Percentiles rank a stretch among this genome's conserved stretches.
Evolutionary conservation across 2,888 invertebrate species (phyloP).

Genomic region (Amphimallon solstitiale): DNA sequence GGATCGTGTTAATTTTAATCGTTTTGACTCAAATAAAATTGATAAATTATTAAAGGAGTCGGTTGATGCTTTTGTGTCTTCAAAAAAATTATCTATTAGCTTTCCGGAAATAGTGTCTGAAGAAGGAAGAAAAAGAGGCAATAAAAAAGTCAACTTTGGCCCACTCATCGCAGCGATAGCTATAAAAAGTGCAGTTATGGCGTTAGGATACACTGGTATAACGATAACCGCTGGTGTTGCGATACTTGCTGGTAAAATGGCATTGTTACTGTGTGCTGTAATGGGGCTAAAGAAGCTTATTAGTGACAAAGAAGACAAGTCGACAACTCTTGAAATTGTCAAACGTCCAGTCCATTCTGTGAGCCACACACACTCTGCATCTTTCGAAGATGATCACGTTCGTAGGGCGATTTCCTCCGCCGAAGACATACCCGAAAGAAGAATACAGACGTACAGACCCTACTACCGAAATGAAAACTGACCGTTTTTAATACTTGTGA

Average conservation of each 20-base stretch:
- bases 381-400: constrained; percentile 61
- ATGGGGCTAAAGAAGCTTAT: constrained; percentile 84
- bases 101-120: constrained; percentile 55
- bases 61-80: constrained; percentile 69
- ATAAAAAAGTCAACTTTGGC: constrained; percentile 74
- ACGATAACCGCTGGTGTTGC: constrained; percentile 84
- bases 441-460: constrained; percentile 17
- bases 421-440: constrained; percentile 32
- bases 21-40: constrained; percentile 69
- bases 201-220: constrained; percentile 79
- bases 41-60: constrained; percentile 70
- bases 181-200: constrained; percentile 77
- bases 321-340: constrained; percentile 86
- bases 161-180: constrained; percentile 76
- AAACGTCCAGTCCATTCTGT: constrained; percentile 86
- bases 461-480: background rate
- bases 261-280: constrained; percentile 80
- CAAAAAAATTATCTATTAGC: constrained; percentile 64
- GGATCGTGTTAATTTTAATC: constrained; percentile 43
- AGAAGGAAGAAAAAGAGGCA: constrained; percentile 70
- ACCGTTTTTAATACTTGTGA: no score
- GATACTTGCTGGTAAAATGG: constrained; percentile 80
- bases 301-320: constrained; percentile 73
- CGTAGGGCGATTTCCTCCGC: constrained; percentile 35
- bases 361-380: constrained; percentile 78